Conservation (phyloP, 2,113 vertebrate species). For the Chaenocephalus aceratus region DNA sequence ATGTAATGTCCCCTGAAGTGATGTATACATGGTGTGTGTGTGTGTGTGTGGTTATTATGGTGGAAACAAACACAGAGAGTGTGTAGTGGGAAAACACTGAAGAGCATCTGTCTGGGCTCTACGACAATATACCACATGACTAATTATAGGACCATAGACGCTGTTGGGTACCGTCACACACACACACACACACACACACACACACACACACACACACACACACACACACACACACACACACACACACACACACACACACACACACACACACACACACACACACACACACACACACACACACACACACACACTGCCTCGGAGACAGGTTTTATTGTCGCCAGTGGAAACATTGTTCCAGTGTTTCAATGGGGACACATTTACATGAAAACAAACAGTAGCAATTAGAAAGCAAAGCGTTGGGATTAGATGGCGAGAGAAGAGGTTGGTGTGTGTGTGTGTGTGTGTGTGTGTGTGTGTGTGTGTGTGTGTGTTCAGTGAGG, state of each 20-base stretch:
- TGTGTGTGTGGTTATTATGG: constrained; percentile 34
- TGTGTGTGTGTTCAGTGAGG: not conserved
- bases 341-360: constrained; percentile 51
- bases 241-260: constrained; percentile 24
- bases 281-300: constrained; percentile 1
- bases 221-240: constrained; percentile 15
- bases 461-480: too few species aligned
- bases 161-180: constrained; percentile 22
- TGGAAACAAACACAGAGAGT: constrained; percentile 34
- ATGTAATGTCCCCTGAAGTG: too few species aligned
- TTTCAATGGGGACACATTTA: constrained; percentile 53
- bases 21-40: too few species aligned
- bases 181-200: constrained; percentile 17
- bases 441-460: not conserved
- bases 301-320: constrained; percentile 13
- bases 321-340: constrained; percentile 51
- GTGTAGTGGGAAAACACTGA: constrained; percentile 46
- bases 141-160: constrained; percentile 56
- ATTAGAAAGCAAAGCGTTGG: constrained; percentile 60
- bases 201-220: too few species aligned
- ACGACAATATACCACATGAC: constrained; percentile 51
- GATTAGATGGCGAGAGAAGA: constrained; percentile 2
- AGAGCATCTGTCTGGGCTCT: constrained; percentile 64
- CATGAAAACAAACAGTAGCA: constrained; percentile 68
- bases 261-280: constrained; percentile 24